Base-by-base conservation (phyloP, 2,797 vertebrate genomes). In the Orientallactaga sibirica region DNA sequence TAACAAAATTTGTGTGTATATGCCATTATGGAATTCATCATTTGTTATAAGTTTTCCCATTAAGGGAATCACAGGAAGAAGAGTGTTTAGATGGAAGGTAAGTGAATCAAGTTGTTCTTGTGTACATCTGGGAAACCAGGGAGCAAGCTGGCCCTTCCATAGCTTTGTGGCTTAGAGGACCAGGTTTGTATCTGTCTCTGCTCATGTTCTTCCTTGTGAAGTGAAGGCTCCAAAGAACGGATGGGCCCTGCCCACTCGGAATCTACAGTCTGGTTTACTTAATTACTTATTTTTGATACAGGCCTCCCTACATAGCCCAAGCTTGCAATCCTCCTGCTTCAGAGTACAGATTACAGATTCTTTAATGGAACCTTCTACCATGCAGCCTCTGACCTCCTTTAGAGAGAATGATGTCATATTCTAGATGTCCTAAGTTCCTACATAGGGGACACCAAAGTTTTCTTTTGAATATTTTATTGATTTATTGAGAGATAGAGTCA, bases 31-130 rank as follows among this genome's bases (percentile, higher is more conserved):
- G 11, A 18, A 55, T 8, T 71, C 16, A 71, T 68, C 15, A 43
- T 37, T 48, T 77, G 33, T 43, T 85, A 88, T 88, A 88, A 76
- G 27, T 68, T 91, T 68, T 75, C 74, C 9, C 27, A 27, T 91
- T 37, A 52, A 92, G 43, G 48, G 64, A 62, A 73, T 74, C 90
- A 68, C 7, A 76, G 55, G 8, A 14, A 90, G 25, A 80, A 62
- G 79, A 81, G 37, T 25, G 18, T 68, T 88, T 62, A 81, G 37
- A 43, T 76, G 29, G 25, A 87, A 93, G 43, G n/a, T 73, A 64
- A 37, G 27, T 7, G 29, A 7, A 66, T 91, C 78, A 33, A 55
- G 33, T 68, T 81, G 68, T 25, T 19, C 29, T 24, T 71, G 33
- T 24, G 29, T 37, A 74, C 68, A 33, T 3, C 58, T 71, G 29